Conservation (phyloP, 2,888 invertebrate species). For the Phasia obesa region DNA sequence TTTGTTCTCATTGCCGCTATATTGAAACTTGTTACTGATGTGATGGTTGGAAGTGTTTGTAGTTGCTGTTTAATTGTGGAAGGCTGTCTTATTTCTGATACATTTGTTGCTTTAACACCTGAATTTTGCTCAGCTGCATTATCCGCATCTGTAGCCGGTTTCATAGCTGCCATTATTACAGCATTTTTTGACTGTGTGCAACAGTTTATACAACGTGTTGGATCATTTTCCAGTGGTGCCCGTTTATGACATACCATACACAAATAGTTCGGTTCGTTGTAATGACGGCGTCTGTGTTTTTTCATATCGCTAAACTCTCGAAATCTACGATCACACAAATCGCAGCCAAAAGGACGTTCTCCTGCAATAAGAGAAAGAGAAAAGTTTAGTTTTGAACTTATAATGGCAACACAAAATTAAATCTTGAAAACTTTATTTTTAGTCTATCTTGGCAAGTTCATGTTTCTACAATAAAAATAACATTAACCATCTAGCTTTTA, state of each 20-base stretch:
- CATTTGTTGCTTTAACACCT: conserved; percentile 26
- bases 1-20: conserved; percentile 29
- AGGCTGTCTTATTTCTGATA: conserved; percentile 12
- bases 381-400: background rate
- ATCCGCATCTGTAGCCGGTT: conserved; percentile 64
- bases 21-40: conserved; percentile 31
- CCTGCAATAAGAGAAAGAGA: conserved; percentile 72
- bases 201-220: conserved; percentile 79
- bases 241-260: conserved; percentile 80
- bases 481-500: too few relatives aligned
- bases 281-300: conserved; percentile 80
- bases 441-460: too few relatives aligned
- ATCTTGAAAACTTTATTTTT: too few relatives aligned
- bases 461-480: too few relatives aligned
- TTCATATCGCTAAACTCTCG: conserved; percentile 82
- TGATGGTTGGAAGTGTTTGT: conserved; percentile 35
- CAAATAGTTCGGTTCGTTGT: conserved; percentile 77
- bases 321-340: conserved; percentile 81
- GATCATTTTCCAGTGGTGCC: conserved; percentile 78
- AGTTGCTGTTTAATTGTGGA: conserved; percentile 13
- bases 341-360: conserved; percentile 81
- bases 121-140: conserved; percentile 46
- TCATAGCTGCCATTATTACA: conserved; percentile 70
- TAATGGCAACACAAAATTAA: too few relatives aligned
- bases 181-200: conserved; percentile 76